Evolutionary conservation across 2,797 vertebrate genomes (phyloP).

Genomic region (Acomys russatus): DNA sequence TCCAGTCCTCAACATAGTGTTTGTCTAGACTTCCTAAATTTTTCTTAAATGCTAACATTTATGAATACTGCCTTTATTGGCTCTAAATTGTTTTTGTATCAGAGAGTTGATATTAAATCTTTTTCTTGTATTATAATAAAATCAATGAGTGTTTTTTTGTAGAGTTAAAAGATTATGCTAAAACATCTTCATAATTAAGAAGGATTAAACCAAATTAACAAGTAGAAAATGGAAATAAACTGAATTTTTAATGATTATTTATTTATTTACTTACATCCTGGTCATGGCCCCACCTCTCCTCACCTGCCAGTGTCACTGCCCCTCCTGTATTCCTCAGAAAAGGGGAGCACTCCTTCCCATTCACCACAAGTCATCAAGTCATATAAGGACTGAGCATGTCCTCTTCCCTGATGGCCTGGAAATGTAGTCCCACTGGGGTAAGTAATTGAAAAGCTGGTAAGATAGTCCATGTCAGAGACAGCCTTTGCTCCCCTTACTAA

Average conservation of each 20-base stretch:
- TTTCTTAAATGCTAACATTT: neutral
- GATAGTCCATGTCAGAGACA: too few relatives aligned
- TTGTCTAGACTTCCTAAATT: neutral
- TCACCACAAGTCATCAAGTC: too few relatives aligned
- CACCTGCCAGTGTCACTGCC: too few relatives aligned
- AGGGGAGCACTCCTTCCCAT: too few relatives aligned
- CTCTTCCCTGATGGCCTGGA: too few relatives aligned
- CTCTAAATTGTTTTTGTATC: slow-evolving; percentile 16
- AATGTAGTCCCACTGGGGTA: too few relatives aligned
- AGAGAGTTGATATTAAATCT: neutral
- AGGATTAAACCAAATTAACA: neutral
- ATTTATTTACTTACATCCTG: too few relatives aligned
- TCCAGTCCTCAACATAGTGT: neutral
- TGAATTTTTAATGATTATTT: neutral
- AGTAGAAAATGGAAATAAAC: neutral
- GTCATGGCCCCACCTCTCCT: too few relatives aligned
- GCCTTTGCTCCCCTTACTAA: too few relatives aligned
- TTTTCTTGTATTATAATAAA: neutral
- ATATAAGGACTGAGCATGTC: too few relatives aligned
- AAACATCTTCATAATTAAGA: neutral
- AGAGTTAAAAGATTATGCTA: slow-evolving; percentile 29
- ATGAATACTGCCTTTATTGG: neutral
- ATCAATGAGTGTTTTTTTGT: neutral
- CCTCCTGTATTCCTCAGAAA: too few relatives aligned
- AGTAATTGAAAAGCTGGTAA: too few relatives aligned